phyloP scores from a whole-genome alignment of 2,797 vertebrate species.

The Limnodromus scolopaceus region DNA sequence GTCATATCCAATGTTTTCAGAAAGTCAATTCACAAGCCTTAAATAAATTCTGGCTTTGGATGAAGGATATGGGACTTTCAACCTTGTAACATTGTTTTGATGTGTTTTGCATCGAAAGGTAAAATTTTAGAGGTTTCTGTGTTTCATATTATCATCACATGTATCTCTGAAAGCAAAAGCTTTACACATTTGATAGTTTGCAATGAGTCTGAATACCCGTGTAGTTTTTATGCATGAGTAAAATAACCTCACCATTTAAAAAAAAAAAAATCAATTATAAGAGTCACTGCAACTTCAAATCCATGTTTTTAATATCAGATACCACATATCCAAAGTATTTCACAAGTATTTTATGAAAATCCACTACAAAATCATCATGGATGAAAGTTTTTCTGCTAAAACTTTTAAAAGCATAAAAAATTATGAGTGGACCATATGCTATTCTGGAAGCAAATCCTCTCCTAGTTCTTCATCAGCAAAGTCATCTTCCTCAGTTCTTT shows the following conservation, averaged over 20 bases:
- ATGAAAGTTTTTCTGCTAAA: neutral
- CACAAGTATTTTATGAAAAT: slow-evolving; percentile 23
- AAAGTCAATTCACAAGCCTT: neutral
- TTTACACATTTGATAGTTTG: neutral
- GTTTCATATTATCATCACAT: neutral
- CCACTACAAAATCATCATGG: neutral
- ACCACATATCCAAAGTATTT: neutral
- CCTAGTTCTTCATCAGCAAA: slow-evolving; percentile 95
- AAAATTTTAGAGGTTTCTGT: neutral
- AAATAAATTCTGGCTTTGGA: neutral
- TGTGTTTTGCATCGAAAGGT: neutral
- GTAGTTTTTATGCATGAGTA: neutral
- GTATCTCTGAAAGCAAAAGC: neutral
- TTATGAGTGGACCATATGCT: neutral
- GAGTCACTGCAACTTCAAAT: slow-evolving; percentile 14
- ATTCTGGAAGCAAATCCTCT: slow-evolving; percentile 95
- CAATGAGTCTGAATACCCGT: neutral
- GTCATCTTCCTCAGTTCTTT: slow-evolving; percentile 88
- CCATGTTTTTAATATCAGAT: neutral
- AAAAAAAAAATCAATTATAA: neutral
- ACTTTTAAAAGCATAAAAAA: neutral
- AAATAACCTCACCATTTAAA: neutral
- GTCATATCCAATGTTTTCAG: neutral
- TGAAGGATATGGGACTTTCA: neutral
- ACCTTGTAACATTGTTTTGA: neutral